Percentiles rank a stretch among this genome's conserved stretches.
Conservation (phyloP, 2,113 vertebrate species). For the Stictonetta naevosa region DNA sequence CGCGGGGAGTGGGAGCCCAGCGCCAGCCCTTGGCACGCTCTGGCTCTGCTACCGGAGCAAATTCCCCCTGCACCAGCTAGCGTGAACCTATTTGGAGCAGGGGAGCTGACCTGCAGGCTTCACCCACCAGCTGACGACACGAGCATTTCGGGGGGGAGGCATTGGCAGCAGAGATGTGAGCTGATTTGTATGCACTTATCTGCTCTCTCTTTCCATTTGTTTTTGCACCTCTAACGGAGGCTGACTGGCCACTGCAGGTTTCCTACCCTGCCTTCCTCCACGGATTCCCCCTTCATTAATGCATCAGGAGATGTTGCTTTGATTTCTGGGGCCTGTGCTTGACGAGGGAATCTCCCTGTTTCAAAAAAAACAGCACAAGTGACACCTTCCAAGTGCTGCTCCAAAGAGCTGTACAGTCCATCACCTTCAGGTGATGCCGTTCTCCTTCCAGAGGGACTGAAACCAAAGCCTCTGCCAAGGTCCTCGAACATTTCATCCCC, state of each 20-base stretch:
- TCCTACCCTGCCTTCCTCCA: not conserved
- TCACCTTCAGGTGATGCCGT: not conserved
- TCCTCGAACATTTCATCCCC: not conserved
- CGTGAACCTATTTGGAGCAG: not conserved
- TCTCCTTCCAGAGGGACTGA: not conserved
- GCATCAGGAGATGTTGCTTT: not conserved
- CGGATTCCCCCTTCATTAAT: not conserved
- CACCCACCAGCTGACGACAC: not conserved
- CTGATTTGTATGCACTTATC: conserved; percentile 25
- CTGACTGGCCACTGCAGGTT: conserved; percentile 38
- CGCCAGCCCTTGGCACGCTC: rapidly evolving
- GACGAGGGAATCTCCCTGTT: not conserved
- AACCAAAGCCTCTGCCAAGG: not conserved
- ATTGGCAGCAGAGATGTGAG: not conserved
- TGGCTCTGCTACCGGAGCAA: not conserved
- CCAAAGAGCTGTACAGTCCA: not conserved
- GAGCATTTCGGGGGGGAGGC: not conserved
- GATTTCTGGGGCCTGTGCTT: not conserved
- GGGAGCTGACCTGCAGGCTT: not conserved
- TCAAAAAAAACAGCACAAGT: not conserved
- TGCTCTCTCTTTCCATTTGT: conserved; percentile 29
- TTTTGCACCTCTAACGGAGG: conserved; percentile 13
- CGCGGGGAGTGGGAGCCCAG: rapidly evolving
- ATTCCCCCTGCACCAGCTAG: rapidly evolving
- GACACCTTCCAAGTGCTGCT: not conserved